phyloP scores from a whole-genome alignment of 1,140 invertebrate genomes.

The Megalopta genalis region DNA sequence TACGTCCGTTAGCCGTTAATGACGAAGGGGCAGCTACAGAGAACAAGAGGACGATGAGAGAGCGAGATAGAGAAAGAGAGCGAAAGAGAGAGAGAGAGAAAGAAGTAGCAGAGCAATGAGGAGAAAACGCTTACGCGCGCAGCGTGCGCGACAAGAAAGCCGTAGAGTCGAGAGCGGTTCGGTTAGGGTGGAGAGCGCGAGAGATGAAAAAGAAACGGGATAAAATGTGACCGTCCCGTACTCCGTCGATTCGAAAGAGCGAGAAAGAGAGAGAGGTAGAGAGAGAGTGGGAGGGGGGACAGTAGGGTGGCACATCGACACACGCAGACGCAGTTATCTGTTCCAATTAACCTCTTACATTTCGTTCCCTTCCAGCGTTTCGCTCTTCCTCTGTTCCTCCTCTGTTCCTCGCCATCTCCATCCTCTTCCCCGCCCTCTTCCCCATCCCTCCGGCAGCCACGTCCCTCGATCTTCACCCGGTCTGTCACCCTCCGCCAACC shows the following conservation, averaged over 20 bases:
- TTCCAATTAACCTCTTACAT: conserved; percentile 71
- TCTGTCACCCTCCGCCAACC: conserved; percentile 9
- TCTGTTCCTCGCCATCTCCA: not conserved
- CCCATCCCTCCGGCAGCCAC: no score
- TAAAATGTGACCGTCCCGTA: conserved; percentile 46
- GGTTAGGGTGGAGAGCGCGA: conserved; percentile 38
- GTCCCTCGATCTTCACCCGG: conserved; percentile 1
- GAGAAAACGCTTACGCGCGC: conserved; percentile 45
- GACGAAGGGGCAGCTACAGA: conserved; percentile 26
- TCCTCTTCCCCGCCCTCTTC: not conserved
- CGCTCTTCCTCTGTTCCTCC: conserved; percentile 28
- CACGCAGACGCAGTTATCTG: conserved; percentile 67
- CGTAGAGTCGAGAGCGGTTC: conserved; percentile 7
- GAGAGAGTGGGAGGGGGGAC: not conserved
- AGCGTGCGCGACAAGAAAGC: conserved; percentile 34
- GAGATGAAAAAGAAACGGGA: conserved; percentile 57
- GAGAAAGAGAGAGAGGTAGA: conserved; percentile 1
- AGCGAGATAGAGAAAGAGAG: not conserved
- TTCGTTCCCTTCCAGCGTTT: conserved; percentile 58
- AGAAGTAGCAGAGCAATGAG: conserved; percentile 11
- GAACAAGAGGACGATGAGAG: no score
- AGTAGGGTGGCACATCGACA: conserved; percentile 56
- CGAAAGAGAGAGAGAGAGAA: no score
- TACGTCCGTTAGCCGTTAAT: conserved; percentile 61
- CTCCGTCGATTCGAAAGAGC: not conserved